Base-by-base conservation (phyloP, 2,797 vertebrate species). In the Labeo calbasu region DNA sequence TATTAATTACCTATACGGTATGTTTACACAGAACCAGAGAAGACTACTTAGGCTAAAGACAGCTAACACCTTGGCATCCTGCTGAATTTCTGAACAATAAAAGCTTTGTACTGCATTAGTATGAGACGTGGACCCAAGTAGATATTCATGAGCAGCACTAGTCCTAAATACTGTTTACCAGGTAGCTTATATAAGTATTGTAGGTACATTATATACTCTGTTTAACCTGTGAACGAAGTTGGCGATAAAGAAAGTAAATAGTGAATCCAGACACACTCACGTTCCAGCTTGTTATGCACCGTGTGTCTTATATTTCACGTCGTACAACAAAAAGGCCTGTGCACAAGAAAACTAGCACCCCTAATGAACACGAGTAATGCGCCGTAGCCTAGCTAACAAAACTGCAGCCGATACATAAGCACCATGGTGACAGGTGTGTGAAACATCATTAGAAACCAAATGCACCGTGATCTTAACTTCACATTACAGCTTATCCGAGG, bases 231-330 rank as follows among this genome's bases (percentile, higher is more conserved):
- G 40, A 75, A 19, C 12, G 48, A 81, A 76, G 17, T 65, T 50
- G 71, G 68, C n/a, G 5, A 36, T 71, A n/a, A 55, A 59, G 36
- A 78, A 59, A 50, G 9, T 69, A 28, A 50, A 77, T 19, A 19
- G 36, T 40, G 21, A 50, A 63, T 69, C 57, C 71, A 72, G 51
- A 77, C 83, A 55, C 14, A 66, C 78, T 85, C 10, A 19, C 36
- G 21, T 48, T 50, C 17, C 43, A 85, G 66, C 61, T 59, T 28
- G 21, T 75, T 82, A 66, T 14, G 59, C 59, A 76, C 63, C 89
- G 90, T 76, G 85, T 86, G 88, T 89, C 2, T 90, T 93, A 92
- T 92, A 93, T 94, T 92, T 92, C 91, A 93, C 91, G 91, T 92
- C 93, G 91, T 91, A 90, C 90, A 94, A 88, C 88, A 92, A 85